Evolutionary conservation across 2,797 vertebrate species (phyloP).

Genomic region (Anas capensis): DNA sequence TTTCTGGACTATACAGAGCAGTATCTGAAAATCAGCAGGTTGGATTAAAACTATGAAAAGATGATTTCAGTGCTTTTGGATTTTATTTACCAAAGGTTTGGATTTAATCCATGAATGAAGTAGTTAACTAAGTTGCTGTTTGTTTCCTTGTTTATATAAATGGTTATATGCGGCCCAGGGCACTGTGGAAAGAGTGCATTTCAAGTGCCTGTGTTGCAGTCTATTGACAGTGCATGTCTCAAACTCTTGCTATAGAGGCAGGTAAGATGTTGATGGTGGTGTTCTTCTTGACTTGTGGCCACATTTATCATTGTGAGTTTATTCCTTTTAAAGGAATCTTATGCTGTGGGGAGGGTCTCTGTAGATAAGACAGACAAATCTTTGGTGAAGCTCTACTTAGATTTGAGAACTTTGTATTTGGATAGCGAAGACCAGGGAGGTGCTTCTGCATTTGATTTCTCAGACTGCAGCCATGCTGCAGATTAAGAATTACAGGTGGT

Average conservation of each 20-base stretch:
- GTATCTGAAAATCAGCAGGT: background rate
- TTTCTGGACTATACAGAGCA: background rate
- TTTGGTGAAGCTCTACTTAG: background rate
- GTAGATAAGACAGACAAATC: background rate
- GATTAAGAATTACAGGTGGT: background rate
- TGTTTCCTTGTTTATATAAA: background rate
- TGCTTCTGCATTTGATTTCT: background rate
- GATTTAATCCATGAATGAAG: background rate
- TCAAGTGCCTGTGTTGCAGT: background rate
- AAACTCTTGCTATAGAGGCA: background rate
- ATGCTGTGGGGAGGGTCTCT: background rate
- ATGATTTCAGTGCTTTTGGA: background rate
- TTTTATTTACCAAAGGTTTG: background rate
- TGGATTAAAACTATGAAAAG: background rate
- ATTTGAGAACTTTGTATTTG: background rate
- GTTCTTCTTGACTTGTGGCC: background rate
- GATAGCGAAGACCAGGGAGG: background rate
- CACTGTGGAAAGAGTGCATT: background rate
- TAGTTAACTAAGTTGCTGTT: background rate
- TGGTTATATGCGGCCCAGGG: background rate
- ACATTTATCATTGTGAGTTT: background rate
- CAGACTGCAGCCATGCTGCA: background rate
- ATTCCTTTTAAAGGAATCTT: background rate
- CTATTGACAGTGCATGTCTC: background rate
- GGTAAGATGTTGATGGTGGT: conserved; percentile 25